Conservation (phyloP, 2,113 vertebrate species). For the Guaruba guarouba region DNA sequence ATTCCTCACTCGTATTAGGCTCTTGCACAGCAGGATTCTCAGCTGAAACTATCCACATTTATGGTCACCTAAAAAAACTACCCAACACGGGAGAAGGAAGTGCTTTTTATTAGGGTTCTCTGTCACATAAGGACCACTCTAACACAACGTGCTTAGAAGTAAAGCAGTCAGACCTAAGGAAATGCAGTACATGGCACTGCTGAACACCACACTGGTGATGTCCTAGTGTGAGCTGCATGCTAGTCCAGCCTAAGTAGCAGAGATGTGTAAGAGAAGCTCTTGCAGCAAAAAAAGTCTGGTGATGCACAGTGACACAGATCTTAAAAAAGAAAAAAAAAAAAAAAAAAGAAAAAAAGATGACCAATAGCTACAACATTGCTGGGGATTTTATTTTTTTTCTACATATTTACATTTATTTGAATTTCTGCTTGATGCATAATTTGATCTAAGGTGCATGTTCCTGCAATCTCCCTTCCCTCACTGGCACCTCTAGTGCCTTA, state of each 20-base stretch:
- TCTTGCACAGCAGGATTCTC: not conserved
- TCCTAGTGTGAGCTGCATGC: not conserved
- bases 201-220: not conserved
- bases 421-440: not conserved
- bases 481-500: not conserved
- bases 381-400: not conserved
- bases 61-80: not conserved
- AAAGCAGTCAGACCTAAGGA: not conserved
- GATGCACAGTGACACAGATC: not conserved
- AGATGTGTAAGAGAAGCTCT: not conserved
- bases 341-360: rapidly evolving
- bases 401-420: not conserved
- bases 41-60: not conserved
- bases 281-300: not conserved
- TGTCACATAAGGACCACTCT: not conserved
- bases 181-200: not conserved
- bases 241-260: not conserved
- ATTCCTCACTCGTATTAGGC: not conserved
- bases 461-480: not conserved
- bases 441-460: not conserved
- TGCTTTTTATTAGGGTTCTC: not conserved
- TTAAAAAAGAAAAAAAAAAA: not conserved
- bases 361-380: not conserved
- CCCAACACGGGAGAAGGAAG: not conserved
- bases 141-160: not conserved